A percentile compares a stretch with the other conserved stretches of the same genome.
These are phyloP conservation scores for Sepiola atlantica DNA, from an alignment of 2,888 invertebrate genomes.

Conservation along the genomic window DNA sequence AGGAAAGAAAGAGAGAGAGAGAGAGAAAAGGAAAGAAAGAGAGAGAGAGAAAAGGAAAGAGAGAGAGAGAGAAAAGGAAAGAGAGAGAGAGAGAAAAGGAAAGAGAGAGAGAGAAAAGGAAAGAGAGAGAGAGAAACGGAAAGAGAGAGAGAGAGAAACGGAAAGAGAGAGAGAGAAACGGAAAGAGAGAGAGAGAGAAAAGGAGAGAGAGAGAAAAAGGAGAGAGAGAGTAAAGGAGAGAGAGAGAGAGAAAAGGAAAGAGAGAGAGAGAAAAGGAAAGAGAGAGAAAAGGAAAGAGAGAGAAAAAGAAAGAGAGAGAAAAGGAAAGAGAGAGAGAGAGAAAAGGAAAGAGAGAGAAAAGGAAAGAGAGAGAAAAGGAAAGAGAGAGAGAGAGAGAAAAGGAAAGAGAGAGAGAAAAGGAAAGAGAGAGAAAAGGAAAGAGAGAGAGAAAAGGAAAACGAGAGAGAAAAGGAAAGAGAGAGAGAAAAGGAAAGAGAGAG, in stretches of 20 bases:
- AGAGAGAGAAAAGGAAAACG: background rate
- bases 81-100: background rate
- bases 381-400: background rate
- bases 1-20: background rate
- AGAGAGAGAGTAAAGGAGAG: background rate
- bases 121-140: background rate
- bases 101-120: background rate
- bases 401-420: background rate
- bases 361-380: background rate
- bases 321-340: background rate
- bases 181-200: background rate
- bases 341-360: background rate
- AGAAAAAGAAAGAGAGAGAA: background rate
- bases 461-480: background rate
- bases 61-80: background rate
- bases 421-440: background rate
- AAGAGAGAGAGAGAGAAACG: background rate
- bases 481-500: background rate
- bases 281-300: accelerated
- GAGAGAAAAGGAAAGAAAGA: too few relatives aligned
- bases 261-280: background rate
- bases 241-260: background rate
- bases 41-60: background rate
- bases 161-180: background rate
- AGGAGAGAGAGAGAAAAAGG: background rate